Evolutionary conservation across 1,140 invertebrate genomes (phyloP).

Genomic region (Brachionus asplanchnoidis): DNA sequence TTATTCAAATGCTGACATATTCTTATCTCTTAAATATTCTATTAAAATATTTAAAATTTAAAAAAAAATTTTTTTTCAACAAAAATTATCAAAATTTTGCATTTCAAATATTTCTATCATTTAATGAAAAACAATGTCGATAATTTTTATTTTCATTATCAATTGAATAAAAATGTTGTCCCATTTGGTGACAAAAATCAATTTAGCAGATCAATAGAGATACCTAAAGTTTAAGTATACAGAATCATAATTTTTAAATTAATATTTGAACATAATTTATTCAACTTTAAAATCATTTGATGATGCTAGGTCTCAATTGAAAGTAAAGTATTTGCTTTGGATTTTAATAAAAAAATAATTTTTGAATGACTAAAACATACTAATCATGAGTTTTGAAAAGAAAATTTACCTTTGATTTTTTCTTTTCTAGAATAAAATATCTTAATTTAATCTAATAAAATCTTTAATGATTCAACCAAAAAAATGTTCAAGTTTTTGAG

Average conservation of each 20-base stretch:
- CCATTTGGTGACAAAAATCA: background rate
- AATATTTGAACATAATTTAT: background rate
- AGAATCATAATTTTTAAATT: background rate
- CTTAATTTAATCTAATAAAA: background rate
- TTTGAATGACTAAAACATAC: background rate
- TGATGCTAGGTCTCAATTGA: background rate
- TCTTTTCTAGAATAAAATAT: background rate
- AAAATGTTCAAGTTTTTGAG: constrained; percentile 40
- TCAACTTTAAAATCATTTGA: background rate
- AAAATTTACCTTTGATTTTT: background rate
- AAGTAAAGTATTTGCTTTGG: background rate
- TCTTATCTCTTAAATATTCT: too few relatives aligned
- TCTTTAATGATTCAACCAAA: background rate
- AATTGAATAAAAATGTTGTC: background rate
- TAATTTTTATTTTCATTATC: too few relatives aligned
- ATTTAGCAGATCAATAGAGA: background rate
- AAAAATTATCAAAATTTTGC: too few relatives aligned
- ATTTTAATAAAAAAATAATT: background rate
- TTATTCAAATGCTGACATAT: too few relatives aligned
- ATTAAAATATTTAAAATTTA: too few relatives aligned
- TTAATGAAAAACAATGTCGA: too few relatives aligned
- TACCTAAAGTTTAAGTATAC: background rate
- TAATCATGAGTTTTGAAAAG: background rate
- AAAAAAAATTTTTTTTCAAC: too few relatives aligned
- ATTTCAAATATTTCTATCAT: too few relatives aligned